These are phyloP conservation scores for Oostethus manadensis DNA, from an alignment of 2,113 vertebrate genomes.

Conservation along the genomic window DNA sequence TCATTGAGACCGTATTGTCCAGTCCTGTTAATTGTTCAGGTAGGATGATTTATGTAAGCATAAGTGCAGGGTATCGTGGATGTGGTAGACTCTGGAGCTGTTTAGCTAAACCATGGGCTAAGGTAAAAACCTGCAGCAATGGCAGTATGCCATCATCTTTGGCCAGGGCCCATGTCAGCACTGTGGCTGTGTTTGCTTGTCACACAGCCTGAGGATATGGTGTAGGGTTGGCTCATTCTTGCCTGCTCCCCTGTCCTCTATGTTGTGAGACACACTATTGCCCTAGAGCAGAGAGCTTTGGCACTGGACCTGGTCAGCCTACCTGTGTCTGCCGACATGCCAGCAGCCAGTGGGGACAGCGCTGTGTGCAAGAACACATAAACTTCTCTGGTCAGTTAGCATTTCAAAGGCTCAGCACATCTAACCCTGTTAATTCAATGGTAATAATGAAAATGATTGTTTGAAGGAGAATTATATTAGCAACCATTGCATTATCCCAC, in stretches of 20 bases:
- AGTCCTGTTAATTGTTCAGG: slow-evolving; percentile 11
- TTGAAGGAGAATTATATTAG: background rate
- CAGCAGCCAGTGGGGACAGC: slow-evolving; percentile 47
- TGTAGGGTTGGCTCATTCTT: slow-evolving; percentile 20
- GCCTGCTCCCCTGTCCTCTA: slow-evolving; percentile 32
- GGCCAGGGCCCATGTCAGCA: slow-evolving; percentile 42
- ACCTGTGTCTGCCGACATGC: slow-evolving; percentile 56
- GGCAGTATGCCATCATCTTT: slow-evolving; percentile 41
- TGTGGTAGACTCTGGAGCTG: slow-evolving; percentile 23
- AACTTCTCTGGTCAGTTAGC: background rate
- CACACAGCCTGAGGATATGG: slow-evolving; percentile 37
- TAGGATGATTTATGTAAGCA: slow-evolving; percentile 19
- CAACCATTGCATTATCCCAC: too few species aligned
- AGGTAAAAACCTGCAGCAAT: slow-evolving; percentile 37
- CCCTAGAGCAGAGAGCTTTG: slow-evolving; percentile 37
- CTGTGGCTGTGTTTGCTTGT: slow-evolving; percentile 31
- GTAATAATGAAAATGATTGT: background rate
- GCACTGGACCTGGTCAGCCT: slow-evolving; percentile 42
- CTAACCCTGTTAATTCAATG: background rate
- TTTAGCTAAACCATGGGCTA: slow-evolving; percentile 35
- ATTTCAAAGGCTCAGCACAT: background rate
- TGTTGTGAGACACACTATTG: slow-evolving; percentile 38
- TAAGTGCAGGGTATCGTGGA: slow-evolving; percentile 30
- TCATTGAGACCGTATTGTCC: slow-evolving; percentile 21
- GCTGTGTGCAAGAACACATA: slow-evolving; percentile 19